Base-by-base conservation (phyloP, 2,113 vertebrate species). In the Ammodytes dubius region DNA sequence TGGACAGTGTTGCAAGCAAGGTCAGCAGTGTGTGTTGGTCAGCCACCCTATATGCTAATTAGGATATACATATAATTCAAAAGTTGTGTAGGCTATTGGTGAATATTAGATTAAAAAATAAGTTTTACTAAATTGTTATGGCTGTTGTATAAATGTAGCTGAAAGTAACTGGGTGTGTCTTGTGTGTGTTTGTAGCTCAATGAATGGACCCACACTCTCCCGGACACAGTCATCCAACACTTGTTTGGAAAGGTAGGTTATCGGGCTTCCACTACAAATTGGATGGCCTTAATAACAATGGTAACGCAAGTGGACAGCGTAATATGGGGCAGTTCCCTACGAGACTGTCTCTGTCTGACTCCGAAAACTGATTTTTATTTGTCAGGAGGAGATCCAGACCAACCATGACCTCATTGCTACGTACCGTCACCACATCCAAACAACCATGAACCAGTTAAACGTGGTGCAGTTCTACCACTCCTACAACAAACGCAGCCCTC, bases 1-100 rank as follows among this genome's bases (percentile, higher is more conserved):
- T 98, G 88, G 96, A 98, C 88, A 96, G 95, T 94, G 96, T 97
- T 0, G 95, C 97, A 58, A 95, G 95, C 77, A 99, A 99, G 97
- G 97, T 99, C 43, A 0, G 77, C 14, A 61, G 39, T 46, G 54
- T 54, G 17, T 67, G 42, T 63, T 27, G 43, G 58, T 39, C 42
- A 13, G 4, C 4, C 9, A 40, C 14, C 17, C 7, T 77, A 19
- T 52, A 10, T 37, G 43, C 37, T 37, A 10, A 50, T 17, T 37
- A 7, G 35, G 46, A 74, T 37, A 12, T 54, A 46, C 14, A 56
- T 50, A 4, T 59, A 6, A 15, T 56, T 57, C 5, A 39, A 27
- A 52, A 19, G 45, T 7, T 66, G 43, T 56, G 6, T 47, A 46
- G 53, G 0, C 57, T 61, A 27, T 45, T 45, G 43, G 14, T 39